These are phyloP conservation scores for Arvicanthis niloticus DNA, from an alignment of 2,113 vertebrate species.

Conservation along the genomic window DNA sequence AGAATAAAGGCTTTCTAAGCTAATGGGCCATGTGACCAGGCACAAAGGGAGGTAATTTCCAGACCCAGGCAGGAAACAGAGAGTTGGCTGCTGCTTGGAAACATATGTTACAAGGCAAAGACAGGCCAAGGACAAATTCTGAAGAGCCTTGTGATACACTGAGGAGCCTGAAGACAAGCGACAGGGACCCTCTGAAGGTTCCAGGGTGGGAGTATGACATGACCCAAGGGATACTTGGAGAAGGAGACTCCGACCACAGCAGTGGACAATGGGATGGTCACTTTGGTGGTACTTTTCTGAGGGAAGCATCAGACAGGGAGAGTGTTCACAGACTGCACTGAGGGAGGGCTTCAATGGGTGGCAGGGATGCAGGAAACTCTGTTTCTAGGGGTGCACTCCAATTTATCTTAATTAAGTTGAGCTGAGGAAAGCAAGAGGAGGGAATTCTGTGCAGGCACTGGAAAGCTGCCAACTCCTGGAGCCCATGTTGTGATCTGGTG, in stretches of 20 bases:
- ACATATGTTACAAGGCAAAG: constrained; percentile 16
- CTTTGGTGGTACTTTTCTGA: fast-evolving
- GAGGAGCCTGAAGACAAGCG: background rate
- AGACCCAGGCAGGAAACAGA: constrained; percentile 61
- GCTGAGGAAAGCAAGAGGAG: constrained; percentile 1
- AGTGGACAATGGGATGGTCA: background rate
- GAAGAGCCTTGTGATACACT: background rate
- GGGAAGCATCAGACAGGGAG: background rate
- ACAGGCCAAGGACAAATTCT: constrained; percentile 24
- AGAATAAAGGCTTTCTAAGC: constrained; percentile 52
- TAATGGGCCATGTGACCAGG: background rate
- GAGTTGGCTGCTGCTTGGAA: background rate
- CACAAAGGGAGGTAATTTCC: constrained; percentile 71
- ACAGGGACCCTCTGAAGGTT: background rate
- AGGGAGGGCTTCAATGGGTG: background rate
- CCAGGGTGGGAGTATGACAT: background rate
- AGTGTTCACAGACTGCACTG: background rate
- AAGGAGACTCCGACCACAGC: background rate
- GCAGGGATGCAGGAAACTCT: background rate
- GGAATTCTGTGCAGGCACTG: constrained; percentile 61
- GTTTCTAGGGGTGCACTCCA: background rate
- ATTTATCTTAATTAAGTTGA: constrained; percentile 64
- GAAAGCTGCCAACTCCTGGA: constrained; percentile 63
- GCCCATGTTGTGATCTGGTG: constrained; percentile 80
- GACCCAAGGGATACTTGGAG: too few relatives aligned